Evolutionary conservation across 2,797 vertebrate species (phyloP).

Genomic region (Fundulus diaphanus): DNA sequence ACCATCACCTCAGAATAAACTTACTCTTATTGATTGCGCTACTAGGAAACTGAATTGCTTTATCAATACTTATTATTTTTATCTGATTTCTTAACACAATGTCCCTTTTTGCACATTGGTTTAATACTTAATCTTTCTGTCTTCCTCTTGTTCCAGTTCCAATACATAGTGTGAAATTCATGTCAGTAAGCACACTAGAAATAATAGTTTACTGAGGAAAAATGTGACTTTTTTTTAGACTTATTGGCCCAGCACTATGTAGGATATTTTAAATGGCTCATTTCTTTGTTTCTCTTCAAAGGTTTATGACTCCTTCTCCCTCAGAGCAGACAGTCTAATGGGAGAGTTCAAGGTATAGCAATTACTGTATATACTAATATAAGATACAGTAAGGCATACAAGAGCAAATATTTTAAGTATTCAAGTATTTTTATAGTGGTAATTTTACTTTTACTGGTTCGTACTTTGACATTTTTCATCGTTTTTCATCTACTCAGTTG

Average conservation of each 20-base stretch:
- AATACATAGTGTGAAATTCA: background rate
- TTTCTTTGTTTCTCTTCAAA: constrained; percentile 16
- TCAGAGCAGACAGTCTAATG: constrained; percentile 80
- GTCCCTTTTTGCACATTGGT: background rate
- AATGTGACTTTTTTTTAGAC: background rate
- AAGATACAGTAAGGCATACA: background rate
- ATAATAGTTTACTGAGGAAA: background rate
- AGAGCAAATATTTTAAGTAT: background rate
- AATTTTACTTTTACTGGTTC: background rate
- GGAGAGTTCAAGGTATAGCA: constrained; percentile 80
- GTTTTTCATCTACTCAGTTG: constrained; percentile 78
- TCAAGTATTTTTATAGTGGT: background rate
- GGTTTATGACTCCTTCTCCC: constrained; percentile 81
- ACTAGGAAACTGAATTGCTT: too few species aligned
- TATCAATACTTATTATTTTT: too few species aligned
- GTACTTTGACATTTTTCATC: background rate
- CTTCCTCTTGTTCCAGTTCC: background rate
- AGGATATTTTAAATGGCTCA: background rate
- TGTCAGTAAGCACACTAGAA: background rate
- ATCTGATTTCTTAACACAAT: background rate
- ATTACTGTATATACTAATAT: constrained; percentile 9
- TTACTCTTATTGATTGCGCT: too few species aligned
- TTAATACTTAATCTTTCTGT: background rate
- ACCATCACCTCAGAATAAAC: too few species aligned
- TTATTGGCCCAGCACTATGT: background rate